These are phyloP conservation scores for Eurytoma californica DNA, from an alignment of 2,888 invertebrate genomes.

Conservation along the genomic window DNA sequence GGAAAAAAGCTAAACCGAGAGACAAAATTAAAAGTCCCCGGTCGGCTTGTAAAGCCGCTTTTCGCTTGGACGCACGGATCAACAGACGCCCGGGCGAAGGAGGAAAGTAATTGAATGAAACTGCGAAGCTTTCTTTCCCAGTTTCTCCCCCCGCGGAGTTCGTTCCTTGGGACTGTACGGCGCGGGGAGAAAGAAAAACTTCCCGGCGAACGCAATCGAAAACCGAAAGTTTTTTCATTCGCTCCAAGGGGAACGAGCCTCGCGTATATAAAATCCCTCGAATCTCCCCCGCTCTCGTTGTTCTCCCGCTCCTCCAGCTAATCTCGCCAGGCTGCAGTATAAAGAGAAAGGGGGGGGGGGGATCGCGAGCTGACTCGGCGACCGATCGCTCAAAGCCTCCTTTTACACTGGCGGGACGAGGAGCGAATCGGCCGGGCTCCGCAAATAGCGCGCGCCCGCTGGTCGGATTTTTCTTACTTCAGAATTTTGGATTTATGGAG, in stretches of 20 bases:
- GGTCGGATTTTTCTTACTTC: too few species aligned
- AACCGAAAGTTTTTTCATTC: slow-evolving; percentile 38
- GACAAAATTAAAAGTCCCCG: slow-evolving; percentile 30
- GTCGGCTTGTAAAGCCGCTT: neutral
- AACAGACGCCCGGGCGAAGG: neutral
- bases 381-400: too few species aligned
- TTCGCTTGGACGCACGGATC: slow-evolving; percentile 18
- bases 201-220: neutral
- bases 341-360: too few species aligned
- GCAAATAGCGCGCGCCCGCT: too few species aligned
- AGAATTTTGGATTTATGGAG: too few species aligned
- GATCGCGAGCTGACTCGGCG: too few species aligned
- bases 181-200: neutral
- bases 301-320: too few species aligned
- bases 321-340: too few species aligned
- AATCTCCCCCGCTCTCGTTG: too few species aligned
- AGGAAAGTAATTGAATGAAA: slow-evolving; percentile 40
- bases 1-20: neutral
- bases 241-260: neutral
- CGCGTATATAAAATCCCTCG: neutral
- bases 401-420: too few species aligned
- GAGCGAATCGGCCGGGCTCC: too few species aligned
- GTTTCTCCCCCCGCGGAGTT: neutral
- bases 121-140: slow-evolving; percentile 3
- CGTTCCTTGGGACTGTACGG: neutral